These are phyloP conservation scores for Ips typographus DNA, from an alignment of 1,140 invertebrate species.

Conservation along the genomic window DNA sequence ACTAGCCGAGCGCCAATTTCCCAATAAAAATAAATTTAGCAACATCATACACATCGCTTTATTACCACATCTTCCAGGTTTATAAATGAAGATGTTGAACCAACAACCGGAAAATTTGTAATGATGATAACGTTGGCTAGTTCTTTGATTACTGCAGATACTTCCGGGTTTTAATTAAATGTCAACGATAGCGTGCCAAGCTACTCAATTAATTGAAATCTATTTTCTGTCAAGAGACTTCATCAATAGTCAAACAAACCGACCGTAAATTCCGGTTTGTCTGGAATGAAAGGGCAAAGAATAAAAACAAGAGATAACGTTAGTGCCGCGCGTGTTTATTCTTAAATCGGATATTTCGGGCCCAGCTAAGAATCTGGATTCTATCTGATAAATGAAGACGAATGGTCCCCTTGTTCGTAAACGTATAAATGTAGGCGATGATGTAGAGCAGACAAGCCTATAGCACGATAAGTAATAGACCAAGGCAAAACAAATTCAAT, in stretches of 20 bases:
- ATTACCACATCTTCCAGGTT: background rate
- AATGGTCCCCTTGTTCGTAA: background rate
- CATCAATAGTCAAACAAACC: background rate
- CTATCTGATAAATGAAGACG: constrained; percentile 5
- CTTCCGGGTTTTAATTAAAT: background rate
- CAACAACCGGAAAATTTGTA: background rate
- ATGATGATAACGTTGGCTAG: background rate
- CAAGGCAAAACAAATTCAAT: too few relatives aligned
- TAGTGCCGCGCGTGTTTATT: background rate
- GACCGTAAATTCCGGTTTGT: background rate
- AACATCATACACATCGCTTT: constrained; percentile 3
- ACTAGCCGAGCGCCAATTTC: constrained; percentile 2
- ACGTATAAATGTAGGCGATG: background rate
- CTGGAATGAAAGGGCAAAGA: background rate
- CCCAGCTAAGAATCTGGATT: background rate
- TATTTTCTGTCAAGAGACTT: background rate
- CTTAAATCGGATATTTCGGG: constrained; percentile 2
- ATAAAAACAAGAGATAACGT: background rate
- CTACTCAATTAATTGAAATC: background rate
- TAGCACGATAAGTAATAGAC: too few relatives aligned
- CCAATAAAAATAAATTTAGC: constrained; percentile 15
- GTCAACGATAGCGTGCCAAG: background rate
- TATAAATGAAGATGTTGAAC: background rate
- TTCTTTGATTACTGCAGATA: too few relatives aligned
- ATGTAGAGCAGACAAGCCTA: background rate